Percentiles rank a stretch among this genome's conserved stretches.
These are phyloP conservation scores for Calypte anna DNA, from an alignment of 2,113 vertebrate genomes.

Conservation along the genomic window DNA sequence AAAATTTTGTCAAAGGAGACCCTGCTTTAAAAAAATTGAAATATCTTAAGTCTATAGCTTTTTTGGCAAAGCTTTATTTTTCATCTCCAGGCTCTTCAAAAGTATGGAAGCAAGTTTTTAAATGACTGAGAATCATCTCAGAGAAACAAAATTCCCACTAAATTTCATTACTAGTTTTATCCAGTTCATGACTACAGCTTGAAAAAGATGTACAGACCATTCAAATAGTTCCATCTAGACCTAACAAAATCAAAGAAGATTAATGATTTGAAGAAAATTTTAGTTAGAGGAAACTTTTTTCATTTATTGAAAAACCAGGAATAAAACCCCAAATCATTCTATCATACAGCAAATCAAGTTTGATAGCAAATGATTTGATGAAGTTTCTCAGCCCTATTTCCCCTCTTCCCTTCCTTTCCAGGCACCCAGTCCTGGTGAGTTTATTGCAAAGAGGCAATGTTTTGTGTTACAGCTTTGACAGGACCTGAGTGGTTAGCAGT, in stretches of 20 bases:
- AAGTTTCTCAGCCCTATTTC: neutral
- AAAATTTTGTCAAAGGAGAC: neutral
- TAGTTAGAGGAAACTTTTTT: neutral
- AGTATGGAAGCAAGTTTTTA: neutral
- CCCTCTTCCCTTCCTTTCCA: neutral
- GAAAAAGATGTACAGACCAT: neutral
- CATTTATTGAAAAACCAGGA: neutral
- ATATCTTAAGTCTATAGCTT: neutral
- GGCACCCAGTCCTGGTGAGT: neutral
- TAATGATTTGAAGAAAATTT: neutral
- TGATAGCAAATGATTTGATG: neutral
- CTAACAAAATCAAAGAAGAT: neutral
- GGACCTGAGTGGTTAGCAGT: neutral
- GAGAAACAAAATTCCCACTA: neutral
- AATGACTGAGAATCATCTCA: neutral
- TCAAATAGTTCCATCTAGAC: fast-evolving
- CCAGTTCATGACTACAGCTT: neutral
- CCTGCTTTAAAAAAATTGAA: neutral
- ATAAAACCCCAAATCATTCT: neutral
- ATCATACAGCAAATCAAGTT: neutral
- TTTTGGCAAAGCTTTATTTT: neutral
- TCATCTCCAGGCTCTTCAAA: neutral
- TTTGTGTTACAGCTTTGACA: neutral
- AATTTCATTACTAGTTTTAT: neutral
- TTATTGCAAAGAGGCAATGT: neutral